Percentiles rank a stretch among this genome's conserved stretches.
These are phyloP conservation scores for Ophion ellenae DNA, from an alignment of 2,888 invertebrate species.

Conservation along the genomic window DNA sequence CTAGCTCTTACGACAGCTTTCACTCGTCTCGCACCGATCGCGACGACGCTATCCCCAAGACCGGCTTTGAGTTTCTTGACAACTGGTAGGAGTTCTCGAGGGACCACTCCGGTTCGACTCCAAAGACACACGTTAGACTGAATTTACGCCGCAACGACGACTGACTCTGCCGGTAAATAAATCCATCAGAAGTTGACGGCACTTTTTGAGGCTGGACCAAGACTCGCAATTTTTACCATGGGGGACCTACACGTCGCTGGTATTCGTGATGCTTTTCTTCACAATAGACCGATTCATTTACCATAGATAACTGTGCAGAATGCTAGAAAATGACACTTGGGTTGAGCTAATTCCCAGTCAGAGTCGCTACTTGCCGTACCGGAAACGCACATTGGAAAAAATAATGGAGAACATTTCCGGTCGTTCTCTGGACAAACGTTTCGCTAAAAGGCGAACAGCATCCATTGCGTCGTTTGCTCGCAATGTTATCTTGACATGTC, in stretches of 20 bases:
- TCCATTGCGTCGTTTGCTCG: background rate
- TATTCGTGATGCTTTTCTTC: background rate
- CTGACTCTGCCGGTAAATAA: background rate
- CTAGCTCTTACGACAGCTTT: conserved; percentile 80
- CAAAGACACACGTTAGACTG: background rate
- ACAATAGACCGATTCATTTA: background rate
- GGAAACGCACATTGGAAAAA: background rate
- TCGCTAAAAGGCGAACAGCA: background rate
- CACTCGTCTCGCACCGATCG: conserved; percentile 78
- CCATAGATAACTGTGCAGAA: background rate
- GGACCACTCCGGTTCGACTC: background rate
- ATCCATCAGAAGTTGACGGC: background rate
- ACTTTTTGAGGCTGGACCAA: background rate
- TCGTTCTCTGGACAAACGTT: background rate
- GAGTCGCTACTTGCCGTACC: background rate
- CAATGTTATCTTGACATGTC: background rate
- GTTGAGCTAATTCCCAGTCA: background rate
- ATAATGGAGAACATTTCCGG: background rate
- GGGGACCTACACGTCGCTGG: background rate
- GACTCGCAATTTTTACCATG: background rate
- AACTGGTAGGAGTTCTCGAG: conserved; percentile 83
- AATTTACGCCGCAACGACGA: background rate
- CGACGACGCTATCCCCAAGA: conserved; percentile 84
- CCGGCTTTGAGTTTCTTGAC: conserved; percentile 86
- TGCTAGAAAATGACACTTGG: background rate